These are phyloP conservation scores for Aegotheles bennettii DNA, from an alignment of 2,113 vertebrate genomes.

Conservation along the genomic window DNA sequence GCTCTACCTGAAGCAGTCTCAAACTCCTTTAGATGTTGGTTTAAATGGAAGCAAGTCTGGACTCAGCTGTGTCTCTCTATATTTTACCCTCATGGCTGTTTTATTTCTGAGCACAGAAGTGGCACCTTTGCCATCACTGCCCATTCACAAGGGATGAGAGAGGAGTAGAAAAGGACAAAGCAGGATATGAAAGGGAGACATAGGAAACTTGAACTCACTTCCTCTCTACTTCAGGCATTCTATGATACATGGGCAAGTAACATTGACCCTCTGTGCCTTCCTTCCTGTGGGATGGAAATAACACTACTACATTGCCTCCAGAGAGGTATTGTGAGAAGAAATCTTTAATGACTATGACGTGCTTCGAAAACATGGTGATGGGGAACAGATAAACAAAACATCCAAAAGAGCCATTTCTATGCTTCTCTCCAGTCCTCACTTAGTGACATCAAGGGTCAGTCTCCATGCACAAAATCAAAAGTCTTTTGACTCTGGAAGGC, in stretches of 20 bases:
- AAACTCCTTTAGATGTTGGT: not conserved
- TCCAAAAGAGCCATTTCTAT: not conserved
- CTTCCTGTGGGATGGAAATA: not conserved
- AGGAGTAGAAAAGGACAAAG: not conserved
- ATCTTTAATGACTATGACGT: not conserved
- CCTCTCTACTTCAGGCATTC: not conserved
- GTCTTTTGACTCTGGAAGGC: not conserved
- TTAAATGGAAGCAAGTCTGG: not conserved
- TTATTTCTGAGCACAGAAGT: not conserved
- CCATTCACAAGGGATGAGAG: not conserved
- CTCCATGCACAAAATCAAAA: not conserved
- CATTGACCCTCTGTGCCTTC: not conserved
- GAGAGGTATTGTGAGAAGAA: not conserved
- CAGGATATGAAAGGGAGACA: not conserved
- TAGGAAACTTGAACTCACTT: slow-evolving; percentile 22
- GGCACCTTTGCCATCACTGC: not conserved
- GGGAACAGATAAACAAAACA: not conserved
- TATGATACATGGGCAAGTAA: not conserved
- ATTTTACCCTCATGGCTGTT: not conserved
- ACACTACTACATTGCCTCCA: not conserved
- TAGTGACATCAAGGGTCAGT: not conserved
- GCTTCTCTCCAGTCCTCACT: not conserved
- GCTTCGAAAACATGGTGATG: not conserved
- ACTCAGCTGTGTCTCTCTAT: not conserved
- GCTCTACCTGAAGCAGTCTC: not conserved